Conservation (phyloP, 2,888 invertebrate species). For the Pachymerium ferrugineum region DNA sequence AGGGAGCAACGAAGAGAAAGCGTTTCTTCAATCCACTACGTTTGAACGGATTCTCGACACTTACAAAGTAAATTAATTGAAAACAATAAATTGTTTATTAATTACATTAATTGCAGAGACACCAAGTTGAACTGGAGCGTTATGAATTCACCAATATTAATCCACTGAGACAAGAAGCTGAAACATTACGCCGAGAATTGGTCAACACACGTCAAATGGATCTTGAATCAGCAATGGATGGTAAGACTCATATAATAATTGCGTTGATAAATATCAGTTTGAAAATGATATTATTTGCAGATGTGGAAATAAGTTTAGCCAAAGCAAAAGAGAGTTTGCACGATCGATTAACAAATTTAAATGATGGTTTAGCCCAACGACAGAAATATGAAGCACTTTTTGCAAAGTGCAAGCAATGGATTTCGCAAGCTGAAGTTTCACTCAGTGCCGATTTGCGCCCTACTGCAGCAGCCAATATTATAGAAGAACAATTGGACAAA, state of each 20-base stretch:
- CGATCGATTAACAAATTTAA: constrained; percentile 64
- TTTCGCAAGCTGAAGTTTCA: constrained; percentile 82
- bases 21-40: constrained; percentile 68
- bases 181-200: neutral
- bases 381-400: constrained; percentile 75
- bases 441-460: constrained; percentile 71
- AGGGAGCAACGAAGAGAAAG: constrained; percentile 52
- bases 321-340: constrained; percentile 66
- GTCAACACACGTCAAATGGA: neutral
- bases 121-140: neutral
- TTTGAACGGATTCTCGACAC: constrained; percentile 75
- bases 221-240: neutral
- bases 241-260: neutral
- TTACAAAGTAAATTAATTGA: constrained; percentile 54
- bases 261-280: constrained; percentile 38
- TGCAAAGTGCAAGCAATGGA: constrained; percentile 77
- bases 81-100: too few species aligned
- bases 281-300: constrained; percentile 50
- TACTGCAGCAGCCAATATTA: constrained; percentile 67
- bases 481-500: constrained; percentile 82
- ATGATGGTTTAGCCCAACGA: constrained; percentile 68
- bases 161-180: neutral
- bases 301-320: constrained; percentile 56
- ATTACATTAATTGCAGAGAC: neutral
- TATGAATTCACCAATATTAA: neutral